Percentiles rank a stretch among this genome's conserved stretches.
These are phyloP conservation scores for Rattus rattus DNA, from an alignment of 2,113 vertebrate genomes.

Conservation along the genomic window DNA sequence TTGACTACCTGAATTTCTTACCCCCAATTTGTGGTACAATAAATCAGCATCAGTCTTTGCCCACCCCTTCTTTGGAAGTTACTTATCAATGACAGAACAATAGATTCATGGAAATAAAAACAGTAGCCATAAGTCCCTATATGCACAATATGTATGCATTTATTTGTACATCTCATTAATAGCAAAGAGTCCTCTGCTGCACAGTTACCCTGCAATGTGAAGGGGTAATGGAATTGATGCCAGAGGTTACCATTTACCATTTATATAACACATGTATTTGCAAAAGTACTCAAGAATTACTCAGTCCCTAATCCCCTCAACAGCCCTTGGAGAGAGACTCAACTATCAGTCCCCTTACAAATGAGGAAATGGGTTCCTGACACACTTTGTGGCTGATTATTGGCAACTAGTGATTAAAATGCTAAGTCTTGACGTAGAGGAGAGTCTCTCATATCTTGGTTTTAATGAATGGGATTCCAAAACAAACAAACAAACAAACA, in stretches of 20 bases:
- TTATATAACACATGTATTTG: conserved; percentile 67
- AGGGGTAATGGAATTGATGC: conserved; percentile 67
- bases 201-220: conserved; percentile 64
- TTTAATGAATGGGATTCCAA: conserved; percentile 63
- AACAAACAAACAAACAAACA: too few relatives aligned
- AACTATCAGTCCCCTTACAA: conserved; percentile 46
- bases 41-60: not conserved
- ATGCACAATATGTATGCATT: not conserved
- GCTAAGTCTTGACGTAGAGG: conserved; percentile 40
- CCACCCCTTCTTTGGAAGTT: not conserved
- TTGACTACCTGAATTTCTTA: not conserved
- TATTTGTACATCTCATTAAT: conserved; percentile 20
- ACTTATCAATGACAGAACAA: not conserved
- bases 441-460: conserved; percentile 33
- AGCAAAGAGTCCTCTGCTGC: not conserved
- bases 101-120: not conserved
- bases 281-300: conserved; percentile 66
- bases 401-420: conserved; percentile 30
- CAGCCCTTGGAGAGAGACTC: conserved; percentile 4
- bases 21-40: not conserved
- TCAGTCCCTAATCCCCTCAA: conserved; percentile 59
- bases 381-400: not conserved
- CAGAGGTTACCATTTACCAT: conserved; percentile 68
- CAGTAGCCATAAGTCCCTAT: not conserved
- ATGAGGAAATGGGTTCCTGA: conserved; percentile 44